A percentile compares a stretch with the other conserved stretches of the same genome.
phyloP scores from a whole-genome alignment of 1,140 invertebrate genomes.

The Cotesia chilonis region DNA sequence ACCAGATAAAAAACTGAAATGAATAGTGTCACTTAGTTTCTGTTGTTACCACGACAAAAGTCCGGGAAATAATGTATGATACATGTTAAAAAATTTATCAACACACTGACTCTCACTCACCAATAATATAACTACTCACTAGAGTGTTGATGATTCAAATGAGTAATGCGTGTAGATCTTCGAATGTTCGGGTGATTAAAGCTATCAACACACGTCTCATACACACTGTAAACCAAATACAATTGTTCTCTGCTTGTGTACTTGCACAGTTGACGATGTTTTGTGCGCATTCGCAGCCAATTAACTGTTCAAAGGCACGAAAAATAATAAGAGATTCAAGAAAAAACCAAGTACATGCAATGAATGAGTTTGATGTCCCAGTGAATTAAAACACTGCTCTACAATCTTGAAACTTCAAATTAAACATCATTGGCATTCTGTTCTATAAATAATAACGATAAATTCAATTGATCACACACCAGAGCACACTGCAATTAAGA shows the following conservation, averaged over 20 bases:
- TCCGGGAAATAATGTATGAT: too few species aligned
- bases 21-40: too few species aligned
- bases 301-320: conserved; percentile 17
- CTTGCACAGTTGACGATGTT: conserved; percentile 4
- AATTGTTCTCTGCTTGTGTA: not conserved
- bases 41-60: too few species aligned
- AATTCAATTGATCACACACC: too few species aligned
- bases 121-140: too few species aligned
- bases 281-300: conserved; percentile 16
- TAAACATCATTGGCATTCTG: not conserved
- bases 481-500: not conserved
- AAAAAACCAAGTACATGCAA: not conserved
- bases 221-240: too few species aligned
- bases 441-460: not conserved
- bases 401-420: not conserved
- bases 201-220: too few species aligned
- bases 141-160: too few species aligned
- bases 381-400: conserved; percentile 1
- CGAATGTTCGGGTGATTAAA: not conserved
- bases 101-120: too few species aligned
- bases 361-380: not conserved
- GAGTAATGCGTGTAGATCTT: too few species aligned
- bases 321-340: not conserved
- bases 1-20: too few species aligned
- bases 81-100: too few species aligned